phyloP scores from a whole-genome alignment of 2,797 vertebrate species.

The Lophotriccus pileatus region DNA sequence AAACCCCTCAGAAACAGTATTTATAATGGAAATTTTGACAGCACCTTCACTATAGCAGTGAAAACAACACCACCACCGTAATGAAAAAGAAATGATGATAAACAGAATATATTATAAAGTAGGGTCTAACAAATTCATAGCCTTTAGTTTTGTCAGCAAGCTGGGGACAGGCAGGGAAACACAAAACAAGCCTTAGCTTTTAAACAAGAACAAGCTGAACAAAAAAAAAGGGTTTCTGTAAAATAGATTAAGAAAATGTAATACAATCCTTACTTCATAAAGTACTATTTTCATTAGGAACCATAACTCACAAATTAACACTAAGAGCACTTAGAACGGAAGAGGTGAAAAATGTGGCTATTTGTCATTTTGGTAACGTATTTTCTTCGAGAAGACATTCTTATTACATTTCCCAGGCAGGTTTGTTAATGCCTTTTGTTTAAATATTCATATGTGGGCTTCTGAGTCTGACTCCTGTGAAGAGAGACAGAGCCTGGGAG shows the following conservation, averaged over 20 bases:
- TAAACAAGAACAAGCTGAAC: slow-evolving; percentile 37
- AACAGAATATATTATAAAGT: slow-evolving; percentile 68
- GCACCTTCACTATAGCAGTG: slow-evolving; percentile 23
- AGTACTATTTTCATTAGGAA: slow-evolving; percentile 39
- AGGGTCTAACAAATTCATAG: slow-evolving; percentile 60
- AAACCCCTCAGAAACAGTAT: slow-evolving; percentile 41
- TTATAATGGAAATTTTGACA: slow-evolving; percentile 69
- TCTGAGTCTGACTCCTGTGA: slow-evolving; percentile 6
- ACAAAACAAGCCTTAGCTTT: slow-evolving; percentile 39
- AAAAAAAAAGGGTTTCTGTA: neutral
- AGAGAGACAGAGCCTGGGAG: neutral
- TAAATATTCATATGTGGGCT: slow-evolving; percentile 2
- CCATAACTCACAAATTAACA: slow-evolving; percentile 33
- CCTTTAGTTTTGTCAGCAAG: slow-evolving; percentile 61
- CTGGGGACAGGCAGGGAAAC: slow-evolving; percentile 34
- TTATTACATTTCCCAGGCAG: slow-evolving; percentile 19
- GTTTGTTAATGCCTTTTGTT: slow-evolving; percentile 45
- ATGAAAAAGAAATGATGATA: slow-evolving; percentile 69
- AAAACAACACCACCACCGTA: slow-evolving; percentile 46
- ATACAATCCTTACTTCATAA: neutral
- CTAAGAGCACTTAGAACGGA: neutral
- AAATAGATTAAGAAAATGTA: slow-evolving; percentile 45
- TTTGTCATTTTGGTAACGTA: neutral
- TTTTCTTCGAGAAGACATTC: slow-evolving; percentile 32
- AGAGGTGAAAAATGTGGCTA: slow-evolving; percentile 13